A percentile compares a stretch with the other conserved stretches of the same genome.
Evolutionary conservation across 2,888 invertebrate genomes (phyloP).

Genomic region (Chrysolina haemoptera): DNA sequence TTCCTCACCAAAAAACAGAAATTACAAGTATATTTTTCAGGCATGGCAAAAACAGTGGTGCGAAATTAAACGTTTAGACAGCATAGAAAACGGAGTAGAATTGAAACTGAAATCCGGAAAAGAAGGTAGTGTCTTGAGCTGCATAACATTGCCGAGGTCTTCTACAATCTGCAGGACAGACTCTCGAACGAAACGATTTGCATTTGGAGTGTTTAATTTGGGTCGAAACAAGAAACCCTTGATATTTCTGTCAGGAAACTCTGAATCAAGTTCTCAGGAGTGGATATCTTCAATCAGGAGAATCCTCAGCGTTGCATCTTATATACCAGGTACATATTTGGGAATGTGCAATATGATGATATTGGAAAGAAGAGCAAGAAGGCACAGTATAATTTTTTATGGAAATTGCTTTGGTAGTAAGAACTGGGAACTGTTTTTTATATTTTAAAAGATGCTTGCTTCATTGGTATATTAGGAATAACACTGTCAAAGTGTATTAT

Average conservation of each 20-base stretch:
- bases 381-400: no score
- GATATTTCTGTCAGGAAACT: constrained; percentile 77
- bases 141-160: constrained; percentile 74
- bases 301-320: constrained; percentile 69
- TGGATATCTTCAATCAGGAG: constrained; percentile 80
- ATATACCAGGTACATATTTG: constrained; percentile 63
- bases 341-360: not conserved
- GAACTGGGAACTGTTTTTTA: no score
- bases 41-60: constrained; percentile 80
- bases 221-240: constrained; percentile 75
- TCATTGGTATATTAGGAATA: no score
- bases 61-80: constrained; percentile 74
- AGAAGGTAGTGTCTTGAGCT: constrained; percentile 65
- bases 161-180: constrained; percentile 77
- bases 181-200: constrained; percentile 78
- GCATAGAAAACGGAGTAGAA: constrained; percentile 72
- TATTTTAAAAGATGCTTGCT: no score
- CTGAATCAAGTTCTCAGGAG: constrained; percentile 77
- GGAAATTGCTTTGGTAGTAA: no score
- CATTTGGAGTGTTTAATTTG: constrained; percentile 78
- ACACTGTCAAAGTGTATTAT: no score
- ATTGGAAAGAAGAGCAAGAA: no score
- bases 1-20: not conserved
- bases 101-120: constrained; percentile 73
- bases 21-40: constrained; percentile 62